These are phyloP conservation scores for Chlorodrepanis virens DNA, from an alignment of 2,113 vertebrate species.

Conservation along the genomic window DNA sequence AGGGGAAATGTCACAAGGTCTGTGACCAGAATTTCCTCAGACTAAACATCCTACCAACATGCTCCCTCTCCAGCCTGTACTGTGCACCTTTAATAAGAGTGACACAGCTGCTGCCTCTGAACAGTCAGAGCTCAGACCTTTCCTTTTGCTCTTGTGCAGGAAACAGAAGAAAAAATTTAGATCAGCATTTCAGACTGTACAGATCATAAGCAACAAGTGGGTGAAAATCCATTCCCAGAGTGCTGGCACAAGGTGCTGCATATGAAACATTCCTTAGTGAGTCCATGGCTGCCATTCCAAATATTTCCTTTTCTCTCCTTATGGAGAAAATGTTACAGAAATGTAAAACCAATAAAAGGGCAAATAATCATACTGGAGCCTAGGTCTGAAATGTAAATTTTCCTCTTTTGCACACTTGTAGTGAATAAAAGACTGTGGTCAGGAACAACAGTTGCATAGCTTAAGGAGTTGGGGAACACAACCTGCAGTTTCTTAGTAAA, in stretches of 20 bases:
- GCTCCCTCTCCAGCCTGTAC: not conserved
- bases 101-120: not conserved
- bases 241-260: not conserved
- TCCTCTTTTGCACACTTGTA: not conserved
- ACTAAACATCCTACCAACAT: not conserved
- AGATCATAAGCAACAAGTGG: not conserved
- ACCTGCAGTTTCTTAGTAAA: not conserved
- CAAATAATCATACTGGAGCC: not conserved
- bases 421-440: not conserved
- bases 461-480: not conserved
- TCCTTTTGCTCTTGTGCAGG: not conserved
- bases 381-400: not conserved
- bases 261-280: not conserved
- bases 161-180: not conserved
- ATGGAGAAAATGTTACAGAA: not conserved
- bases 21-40: not conserved
- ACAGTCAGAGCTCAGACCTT: not conserved
- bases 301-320: not conserved
- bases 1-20: not conserved
- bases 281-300: not conserved
- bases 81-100: not conserved
- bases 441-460: not conserved
- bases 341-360: not conserved
- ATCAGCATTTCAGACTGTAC: not conserved
- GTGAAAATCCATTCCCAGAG: not conserved